phyloP scores from a whole-genome alignment of 1,140 invertebrate species.

The Harpegnathos saltator region DNA sequence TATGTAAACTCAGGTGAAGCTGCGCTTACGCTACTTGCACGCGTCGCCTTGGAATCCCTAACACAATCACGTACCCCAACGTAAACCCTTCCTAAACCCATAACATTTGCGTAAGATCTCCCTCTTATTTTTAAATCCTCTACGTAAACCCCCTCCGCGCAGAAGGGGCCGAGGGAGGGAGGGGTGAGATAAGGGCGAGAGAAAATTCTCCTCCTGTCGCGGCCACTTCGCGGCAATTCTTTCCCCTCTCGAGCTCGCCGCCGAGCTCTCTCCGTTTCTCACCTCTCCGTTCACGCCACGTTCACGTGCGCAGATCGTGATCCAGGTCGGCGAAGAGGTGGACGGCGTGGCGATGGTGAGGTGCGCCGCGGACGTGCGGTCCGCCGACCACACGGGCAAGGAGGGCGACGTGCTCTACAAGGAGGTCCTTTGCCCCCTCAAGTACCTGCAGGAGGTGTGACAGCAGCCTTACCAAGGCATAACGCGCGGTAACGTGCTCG shows the following conservation, averaged over 20 bases:
- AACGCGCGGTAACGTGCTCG: constrained; percentile 76
- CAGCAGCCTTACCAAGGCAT: constrained; percentile 85
- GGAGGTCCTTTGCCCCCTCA: constrained; percentile 89
- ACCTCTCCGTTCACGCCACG: neutral
- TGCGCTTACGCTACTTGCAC: too few relatives aligned
- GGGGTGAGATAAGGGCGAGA: too few relatives aligned
- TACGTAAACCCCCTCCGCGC: too few relatives aligned
- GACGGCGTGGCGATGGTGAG: constrained; percentile 97
- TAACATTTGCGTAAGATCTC: too few relatives aligned
- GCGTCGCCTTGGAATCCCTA: neutral
- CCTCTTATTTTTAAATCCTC: too few relatives aligned
- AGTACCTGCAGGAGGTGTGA: constrained; percentile 95
- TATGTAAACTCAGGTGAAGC: too few relatives aligned
- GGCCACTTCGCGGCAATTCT: neutral
- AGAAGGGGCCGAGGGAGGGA: too few relatives aligned
- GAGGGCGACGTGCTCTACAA: constrained; percentile 89
- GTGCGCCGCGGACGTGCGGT: constrained; percentile 94
- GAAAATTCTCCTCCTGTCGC: neutral
- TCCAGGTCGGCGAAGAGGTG: constrained; percentile 95
- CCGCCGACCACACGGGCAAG: constrained; percentile 91
- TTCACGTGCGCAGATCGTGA: constrained; percentile 89
- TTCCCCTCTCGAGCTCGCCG: neutral
- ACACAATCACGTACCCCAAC: too few relatives aligned
- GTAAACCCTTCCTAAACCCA: too few relatives aligned
- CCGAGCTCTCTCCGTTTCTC: too few relatives aligned